These are phyloP conservation scores for Lasiurus cinereus DNA, from an alignment of 2,113 vertebrate genomes.

Conservation along the genomic window DNA sequence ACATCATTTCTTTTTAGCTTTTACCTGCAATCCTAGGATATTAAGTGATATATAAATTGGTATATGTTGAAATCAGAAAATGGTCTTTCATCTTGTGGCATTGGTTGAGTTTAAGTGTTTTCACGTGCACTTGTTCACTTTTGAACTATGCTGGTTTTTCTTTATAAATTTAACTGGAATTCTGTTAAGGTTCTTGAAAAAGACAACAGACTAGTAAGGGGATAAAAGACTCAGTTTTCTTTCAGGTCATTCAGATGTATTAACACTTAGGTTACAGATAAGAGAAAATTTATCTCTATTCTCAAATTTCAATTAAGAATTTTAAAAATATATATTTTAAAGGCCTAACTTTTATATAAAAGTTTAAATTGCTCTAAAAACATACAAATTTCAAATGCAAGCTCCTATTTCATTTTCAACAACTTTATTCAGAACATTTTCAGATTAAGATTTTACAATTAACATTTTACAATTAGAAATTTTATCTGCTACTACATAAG, in stretches of 20 bases:
- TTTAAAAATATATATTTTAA: slow-evolving; percentile 56
- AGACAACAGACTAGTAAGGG: not conserved
- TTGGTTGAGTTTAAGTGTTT: slow-evolving; percentile 18
- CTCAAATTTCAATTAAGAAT: slow-evolving; percentile 56
- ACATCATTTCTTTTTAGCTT: slow-evolving; percentile 1
- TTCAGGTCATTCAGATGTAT: not conserved
- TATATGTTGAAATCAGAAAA: not conserved
- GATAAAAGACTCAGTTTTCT: not conserved
- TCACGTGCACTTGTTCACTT: not conserved
- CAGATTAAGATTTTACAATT: slow-evolving; percentile 83
- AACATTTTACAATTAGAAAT: slow-evolving; percentile 88
- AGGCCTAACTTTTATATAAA: slow-evolving; percentile 38
- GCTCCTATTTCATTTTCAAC: slow-evolving; percentile 84
- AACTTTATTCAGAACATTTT: slow-evolving; percentile 89
- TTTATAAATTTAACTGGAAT: not conserved
- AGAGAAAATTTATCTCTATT: slow-evolving; percentile 54
- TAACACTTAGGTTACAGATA: not conserved
- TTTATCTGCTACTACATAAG: slow-evolving; percentile 84
- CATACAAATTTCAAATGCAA: slow-evolving; percentile 77
- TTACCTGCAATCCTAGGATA: not conserved
- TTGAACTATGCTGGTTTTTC: not conserved
- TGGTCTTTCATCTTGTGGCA: not conserved
- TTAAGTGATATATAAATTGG: not conserved
- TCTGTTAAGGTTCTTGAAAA: not conserved
- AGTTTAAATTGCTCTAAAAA: slow-evolving; percentile 34